A percentile compares a stretch with the other conserved stretches of the same genome.
phyloP scores from a whole-genome alignment of 2,888 invertebrate species.

The Amphiduros pacificus region DNA sequence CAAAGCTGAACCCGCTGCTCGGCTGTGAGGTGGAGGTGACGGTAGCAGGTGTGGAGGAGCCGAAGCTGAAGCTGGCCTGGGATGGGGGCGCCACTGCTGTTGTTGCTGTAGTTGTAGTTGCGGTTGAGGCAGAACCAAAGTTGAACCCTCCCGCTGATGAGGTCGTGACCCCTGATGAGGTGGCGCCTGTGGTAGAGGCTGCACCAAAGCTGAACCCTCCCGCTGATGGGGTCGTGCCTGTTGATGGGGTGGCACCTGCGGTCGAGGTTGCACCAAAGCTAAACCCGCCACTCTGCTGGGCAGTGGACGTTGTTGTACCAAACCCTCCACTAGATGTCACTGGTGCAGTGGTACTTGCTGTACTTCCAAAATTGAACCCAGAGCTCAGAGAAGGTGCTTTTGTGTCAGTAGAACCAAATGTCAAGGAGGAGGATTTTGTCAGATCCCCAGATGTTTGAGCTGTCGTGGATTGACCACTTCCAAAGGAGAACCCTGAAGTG shows the following conservation, averaged over 20 bases:
- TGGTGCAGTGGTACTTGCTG: background rate
- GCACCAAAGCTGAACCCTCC: background rate
- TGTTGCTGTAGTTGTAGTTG: background rate
- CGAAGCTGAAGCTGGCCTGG: background rate
- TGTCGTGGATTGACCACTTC: background rate
- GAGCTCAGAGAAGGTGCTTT: background rate
- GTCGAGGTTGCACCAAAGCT: background rate
- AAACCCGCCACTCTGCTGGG: background rate
- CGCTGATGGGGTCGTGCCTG: background rate
- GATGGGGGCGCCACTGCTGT: background rate
- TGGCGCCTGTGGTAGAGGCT: background rate
- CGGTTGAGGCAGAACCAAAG: background rate
- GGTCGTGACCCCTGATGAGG: background rate
- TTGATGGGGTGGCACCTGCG: background rate
- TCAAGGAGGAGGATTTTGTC: background rate
- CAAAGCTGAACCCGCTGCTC: no score
- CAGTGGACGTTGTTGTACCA: background rate
- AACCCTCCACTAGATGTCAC: no score
- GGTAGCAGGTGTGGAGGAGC: no score
- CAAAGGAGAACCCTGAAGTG: background rate
- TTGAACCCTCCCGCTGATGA: background rate
- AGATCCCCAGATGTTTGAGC: background rate
- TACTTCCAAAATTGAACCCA: slow-evolving; percentile 4
- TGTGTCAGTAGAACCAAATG: background rate
- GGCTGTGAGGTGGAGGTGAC: no score